Evolutionary conservation across 1,140 invertebrate species (phyloP), one percentile per base, ranked within the genome.

Genomic region (Halotydeus destructor): DNA sequence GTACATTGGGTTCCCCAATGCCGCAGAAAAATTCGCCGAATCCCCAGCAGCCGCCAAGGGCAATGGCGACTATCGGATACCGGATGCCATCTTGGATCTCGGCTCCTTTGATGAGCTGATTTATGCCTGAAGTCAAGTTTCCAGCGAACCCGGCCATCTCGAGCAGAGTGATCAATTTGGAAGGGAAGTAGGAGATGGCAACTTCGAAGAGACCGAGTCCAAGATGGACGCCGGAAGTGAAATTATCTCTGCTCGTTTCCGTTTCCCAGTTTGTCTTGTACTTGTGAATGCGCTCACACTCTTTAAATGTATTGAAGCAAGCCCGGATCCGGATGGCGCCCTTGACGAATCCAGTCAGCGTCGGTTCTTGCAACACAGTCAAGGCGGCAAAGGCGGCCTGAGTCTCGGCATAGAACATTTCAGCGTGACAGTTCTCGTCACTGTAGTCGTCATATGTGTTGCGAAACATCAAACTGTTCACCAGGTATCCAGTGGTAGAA

Each of bases 61-160:
- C 74, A 53, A 91, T 70, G 5, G 76, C 71, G 57, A 81, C 85
- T 1, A 91, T 59, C n/a, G 86, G 70, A 45, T 82, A 78, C 12
- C 84, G 66, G 16, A 91, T 57, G 16, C 82, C 81, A 30, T 71
- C 61, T 21, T 62, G 62, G 28, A 76, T 65, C 9, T 67, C 55
- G 47, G 74, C 78, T 0, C 78, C 80, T 18, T 64, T 61, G 45
- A 72, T 58, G 3, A 93, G 60, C 53, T 88, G 76, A 3, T 60
- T 52, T n/a, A 89, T 57, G 5, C 84, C 84, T 44, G 69, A 60
- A 47, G 66, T 84, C 69, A 83, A 80, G 57, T 83, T 79, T 16
- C 84, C 83, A 24, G 80, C 79, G 59, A 94, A 94, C 25, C 88
- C 88, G 52, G 93, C 84, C 59, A 93, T 88, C 59, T 93, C 82